Percentiles rank a stretch among this genome's conserved stretches.
Evolutionary conservation across 2,888 invertebrate genomes (phyloP).

Genomic region (Pandemis cinnamomeana): DNA sequence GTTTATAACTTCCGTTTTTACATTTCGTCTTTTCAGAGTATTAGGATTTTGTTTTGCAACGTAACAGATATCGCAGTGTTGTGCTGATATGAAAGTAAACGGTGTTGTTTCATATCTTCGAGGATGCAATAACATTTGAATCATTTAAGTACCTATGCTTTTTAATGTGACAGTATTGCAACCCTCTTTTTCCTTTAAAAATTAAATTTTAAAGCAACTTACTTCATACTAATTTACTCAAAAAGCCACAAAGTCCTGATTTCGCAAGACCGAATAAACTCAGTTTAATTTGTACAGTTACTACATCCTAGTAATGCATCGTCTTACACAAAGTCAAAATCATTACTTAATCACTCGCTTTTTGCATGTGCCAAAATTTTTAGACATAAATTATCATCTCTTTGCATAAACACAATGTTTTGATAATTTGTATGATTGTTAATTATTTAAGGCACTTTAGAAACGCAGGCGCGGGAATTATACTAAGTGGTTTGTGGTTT

Average conservation of each 20-base stretch:
- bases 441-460: conserved; percentile 6
- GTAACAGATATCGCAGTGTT: background rate
- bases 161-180: background rate
- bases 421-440: background rate
- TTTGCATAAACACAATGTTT: background rate
- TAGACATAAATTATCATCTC: too few relatives aligned
- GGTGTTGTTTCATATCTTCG: background rate
- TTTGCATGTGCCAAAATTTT: too few relatives aligned
- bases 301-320: too few relatives aligned
- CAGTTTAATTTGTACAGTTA: too few relatives aligned
- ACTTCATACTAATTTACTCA: too few relatives aligned
- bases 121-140: background rate
- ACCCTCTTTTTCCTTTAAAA: too few relatives aligned
- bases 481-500: conserved; percentile 6
- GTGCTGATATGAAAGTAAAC: background rate
- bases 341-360: too few relatives aligned
- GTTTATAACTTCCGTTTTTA: conserved; percentile 16
- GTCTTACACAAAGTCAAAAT: too few relatives aligned
- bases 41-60: conserved; percentile 15
- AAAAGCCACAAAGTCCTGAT: too few relatives aligned
- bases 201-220: too few relatives aligned
- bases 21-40: background rate
- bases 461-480: background rate
- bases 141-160: background rate
- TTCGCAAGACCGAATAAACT: too few relatives aligned